A percentile compares a stretch with the other conserved stretches of the same genome.
Conservation (phyloP, 2,888 invertebrate genomes). For the Drosophila kuntzei region DNA sequence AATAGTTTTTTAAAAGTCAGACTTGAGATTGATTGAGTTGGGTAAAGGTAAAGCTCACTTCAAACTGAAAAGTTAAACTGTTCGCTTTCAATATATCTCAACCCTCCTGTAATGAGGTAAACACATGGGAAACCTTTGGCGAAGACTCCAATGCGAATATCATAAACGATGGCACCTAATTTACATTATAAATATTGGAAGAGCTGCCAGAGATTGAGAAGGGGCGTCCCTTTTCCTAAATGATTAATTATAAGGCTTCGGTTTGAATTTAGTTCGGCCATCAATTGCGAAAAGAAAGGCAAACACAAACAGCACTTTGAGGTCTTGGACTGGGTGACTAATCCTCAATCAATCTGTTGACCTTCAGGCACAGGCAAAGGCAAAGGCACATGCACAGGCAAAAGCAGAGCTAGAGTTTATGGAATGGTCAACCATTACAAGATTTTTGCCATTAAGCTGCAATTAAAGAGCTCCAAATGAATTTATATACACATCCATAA, state of each 20-base stretch:
- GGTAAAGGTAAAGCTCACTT: conserved; percentile 6
- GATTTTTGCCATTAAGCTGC: conserved; percentile 72
- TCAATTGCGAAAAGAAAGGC: conserved; percentile 60
- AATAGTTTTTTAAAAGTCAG: not conserved
- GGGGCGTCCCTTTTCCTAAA: conserved; percentile 27
- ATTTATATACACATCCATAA: conserved; percentile 79
- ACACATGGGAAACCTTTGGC: conserved; percentile 7
- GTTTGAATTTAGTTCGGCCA: conserved; percentile 59
- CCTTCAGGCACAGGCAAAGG: conserved; percentile 51
- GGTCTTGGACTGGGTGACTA: conserved; percentile 31
- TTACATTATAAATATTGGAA: conserved; percentile 72
- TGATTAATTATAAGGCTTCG: conserved; percentile 73
- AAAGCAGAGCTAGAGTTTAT: not conserved
- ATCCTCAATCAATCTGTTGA: conserved; percentile 78
- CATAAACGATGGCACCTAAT: conserved; percentile 37
- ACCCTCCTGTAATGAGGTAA: conserved; percentile 7
- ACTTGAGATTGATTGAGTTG: conserved; percentile 28
- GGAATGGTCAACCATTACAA: conserved; percentile 57
- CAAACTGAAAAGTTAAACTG: conserved; percentile 6
- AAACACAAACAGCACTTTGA: conserved; percentile 60
- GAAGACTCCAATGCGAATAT: conserved; percentile 4
- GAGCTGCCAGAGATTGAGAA: not conserved
- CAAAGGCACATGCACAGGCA: not conserved
- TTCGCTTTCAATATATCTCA: conserved; percentile 30
- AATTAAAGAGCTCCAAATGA: conserved; percentile 78